phyloP scores from a whole-genome alignment of 2,797 vertebrate species.

The Malacoraja senta region DNA sequence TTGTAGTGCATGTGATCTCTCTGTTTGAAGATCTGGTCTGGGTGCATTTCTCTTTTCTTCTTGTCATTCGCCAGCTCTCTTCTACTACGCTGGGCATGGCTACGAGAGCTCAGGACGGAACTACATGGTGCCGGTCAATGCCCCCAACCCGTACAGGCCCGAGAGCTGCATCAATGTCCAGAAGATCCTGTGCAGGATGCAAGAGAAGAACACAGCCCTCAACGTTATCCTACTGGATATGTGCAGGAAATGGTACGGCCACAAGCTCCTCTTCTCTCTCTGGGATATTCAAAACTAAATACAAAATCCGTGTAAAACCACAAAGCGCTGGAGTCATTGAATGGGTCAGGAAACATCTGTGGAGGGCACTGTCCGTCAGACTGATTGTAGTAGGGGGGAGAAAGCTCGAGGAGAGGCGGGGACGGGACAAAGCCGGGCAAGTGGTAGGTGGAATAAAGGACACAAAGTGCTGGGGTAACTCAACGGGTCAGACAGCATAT shows the following conservation, averaged over 20 bases:
- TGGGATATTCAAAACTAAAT: not conserved
- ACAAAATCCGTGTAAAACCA: too few species aligned
- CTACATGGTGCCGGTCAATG: slow-evolving; percentile 79
- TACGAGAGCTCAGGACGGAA: slow-evolving; percentile 75
- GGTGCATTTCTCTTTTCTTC: not conserved
- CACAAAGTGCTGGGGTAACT: too few species aligned
- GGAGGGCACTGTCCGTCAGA: too few species aligned
- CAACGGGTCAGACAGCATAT: too few species aligned
- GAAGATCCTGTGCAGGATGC: slow-evolving; percentile 71
- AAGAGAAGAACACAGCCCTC: slow-evolving; percentile 64
- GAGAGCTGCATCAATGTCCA: slow-evolving; percentile 80
- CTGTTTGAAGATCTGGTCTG: not conserved
- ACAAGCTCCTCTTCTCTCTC: not conserved
- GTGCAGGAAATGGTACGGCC: slow-evolving; percentile 75
- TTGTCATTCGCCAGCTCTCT: slow-evolving; percentile 59
- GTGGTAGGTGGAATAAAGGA: too few species aligned
- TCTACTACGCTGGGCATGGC: slow-evolving; percentile 84
- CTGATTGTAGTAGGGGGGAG: too few species aligned
- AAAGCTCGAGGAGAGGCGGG: too few species aligned
- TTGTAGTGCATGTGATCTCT: not conserved
- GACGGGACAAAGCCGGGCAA: too few species aligned
- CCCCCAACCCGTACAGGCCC: slow-evolving; percentile 69
- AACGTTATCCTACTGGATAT: slow-evolving; percentile 76
- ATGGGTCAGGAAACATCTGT: too few species aligned
- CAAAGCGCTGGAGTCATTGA: too few species aligned